Conservation (phyloP, 2,888 invertebrate species). For the Psococerastis gibbosa region DNA sequence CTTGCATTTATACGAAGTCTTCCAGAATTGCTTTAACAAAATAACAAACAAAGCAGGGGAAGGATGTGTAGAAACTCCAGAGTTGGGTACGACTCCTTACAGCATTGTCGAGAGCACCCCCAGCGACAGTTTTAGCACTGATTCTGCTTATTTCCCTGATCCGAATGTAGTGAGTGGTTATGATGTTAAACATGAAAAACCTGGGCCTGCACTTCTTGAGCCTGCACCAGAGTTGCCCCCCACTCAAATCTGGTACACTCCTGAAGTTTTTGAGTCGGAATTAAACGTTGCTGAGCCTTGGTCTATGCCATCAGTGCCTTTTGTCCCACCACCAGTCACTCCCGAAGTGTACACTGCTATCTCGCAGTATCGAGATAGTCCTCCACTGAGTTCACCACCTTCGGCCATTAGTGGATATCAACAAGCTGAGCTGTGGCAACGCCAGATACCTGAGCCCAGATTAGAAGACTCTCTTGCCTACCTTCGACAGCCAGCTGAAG, state of each 20-base stretch:
- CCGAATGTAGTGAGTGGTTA: not conserved
- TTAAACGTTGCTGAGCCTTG: not conserved
- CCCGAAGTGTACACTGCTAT: not conserved
- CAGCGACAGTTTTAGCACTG: not conserved
- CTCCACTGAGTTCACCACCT: not conserved
- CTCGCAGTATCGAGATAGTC: not conserved
- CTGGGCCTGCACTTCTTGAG: not conserved
- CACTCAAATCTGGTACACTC: not conserved
- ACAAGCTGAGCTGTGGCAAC: not conserved
- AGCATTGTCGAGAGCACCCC: not conserved
- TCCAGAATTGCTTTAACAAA: slow-evolving; percentile 94
- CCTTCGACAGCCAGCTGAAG: slow-evolving; percentile 21
- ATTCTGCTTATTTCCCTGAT: not conserved
- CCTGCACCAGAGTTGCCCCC: not conserved
- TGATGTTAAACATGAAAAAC: not conserved
- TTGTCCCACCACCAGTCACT: not conserved
- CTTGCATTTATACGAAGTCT: slow-evolving; percentile 92
- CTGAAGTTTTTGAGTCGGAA: not conserved
- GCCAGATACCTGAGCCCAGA: not conserved
- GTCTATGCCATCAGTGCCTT: not conserved
- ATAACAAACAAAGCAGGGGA: slow-evolving; percentile 87
- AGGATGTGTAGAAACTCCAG: slow-evolving; percentile 31
- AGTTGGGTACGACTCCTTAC: not conserved
- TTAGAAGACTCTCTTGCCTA: not conserved
- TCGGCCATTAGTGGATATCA: not conserved